phyloP scores from a whole-genome alignment of 2,113 vertebrate genomes.

The Colaptes auratus region DNA sequence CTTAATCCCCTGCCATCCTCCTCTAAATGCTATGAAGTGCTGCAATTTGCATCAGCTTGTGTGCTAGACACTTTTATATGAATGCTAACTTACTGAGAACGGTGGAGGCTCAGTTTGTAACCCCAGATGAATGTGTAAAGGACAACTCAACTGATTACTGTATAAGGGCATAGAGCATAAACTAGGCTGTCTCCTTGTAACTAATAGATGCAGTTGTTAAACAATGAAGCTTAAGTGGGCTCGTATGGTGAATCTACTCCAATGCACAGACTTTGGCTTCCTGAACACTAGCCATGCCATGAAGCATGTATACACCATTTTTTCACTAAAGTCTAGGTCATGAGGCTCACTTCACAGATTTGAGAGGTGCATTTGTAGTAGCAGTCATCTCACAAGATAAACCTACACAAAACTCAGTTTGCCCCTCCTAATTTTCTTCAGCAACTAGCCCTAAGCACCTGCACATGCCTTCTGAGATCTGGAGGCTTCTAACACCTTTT shows the following conservation, averaged over 20 bases:
- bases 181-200: not conserved
- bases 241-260: not conserved
- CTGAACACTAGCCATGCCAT: not conserved
- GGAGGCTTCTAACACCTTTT: not conserved
- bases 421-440: not conserved
- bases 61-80: not conserved
- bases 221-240: not conserved
- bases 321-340: not conserved
- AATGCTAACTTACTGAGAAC: not conserved
- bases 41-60: slow-evolving; percentile 22
- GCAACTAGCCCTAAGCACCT: not conserved
- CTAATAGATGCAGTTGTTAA: not conserved
- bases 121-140: not conserved
- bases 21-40: slow-evolving; percentile 2
- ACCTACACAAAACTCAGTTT: not conserved
- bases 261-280: not conserved
- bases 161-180: not conserved
- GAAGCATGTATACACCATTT: not conserved
- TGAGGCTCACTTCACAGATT: not conserved
- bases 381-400: not conserved
- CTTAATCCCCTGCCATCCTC: not conserved
- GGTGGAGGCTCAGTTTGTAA: not conserved
- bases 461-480: not conserved
- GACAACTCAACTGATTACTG: not conserved
- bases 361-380: not conserved